Evolutionary conservation across 2,113 vertebrate species (phyloP), one percentile per base, ranked within the genome.

Genomic region (Cheilinus undulatus): DNA sequence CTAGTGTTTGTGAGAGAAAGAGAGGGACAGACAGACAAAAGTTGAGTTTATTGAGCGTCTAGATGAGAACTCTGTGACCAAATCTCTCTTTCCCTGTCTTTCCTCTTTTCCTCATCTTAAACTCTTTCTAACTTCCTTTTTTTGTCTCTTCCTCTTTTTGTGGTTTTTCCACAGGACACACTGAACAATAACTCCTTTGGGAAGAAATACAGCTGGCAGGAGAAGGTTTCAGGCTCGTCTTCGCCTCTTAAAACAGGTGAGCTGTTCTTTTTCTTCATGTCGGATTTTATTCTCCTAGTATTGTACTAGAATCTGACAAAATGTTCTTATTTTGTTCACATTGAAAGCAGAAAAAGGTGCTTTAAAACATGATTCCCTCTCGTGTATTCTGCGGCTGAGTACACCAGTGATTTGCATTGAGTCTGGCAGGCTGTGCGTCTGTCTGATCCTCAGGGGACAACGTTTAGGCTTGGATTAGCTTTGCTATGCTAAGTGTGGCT

Each of bases 181-280:
- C 86, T 99, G 86, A 99, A 99, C 92, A 99, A 99, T 92, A 99
- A 99, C 92, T 98, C 97, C 42, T 93, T 97, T 69, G 97, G 95
- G 72, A 99, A 99, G 94, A 99, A 99, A 85, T 97, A 96, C 96
- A 99, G 95, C 77, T 99, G 98, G 98, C 98, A 99, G 90, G 97
- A 99, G 76, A 96, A 97, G 69, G 96, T 99, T 74, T 98, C 97
- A 17, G 95, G 94, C 66, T 97, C 98, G 0, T 96, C 96, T 0
- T 98, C 97, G 9, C 97, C 98, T 7, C 94, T 97, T 20, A 98
- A 98, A 93, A 94, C 96, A 82, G 98, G 98, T 99, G 84, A 95
- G 95, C 89, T 49, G 10, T 53, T 45, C 34, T 15, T 50, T 45
- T 28, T 71, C 19, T 56, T 12, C 3, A n/a, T 13, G 19, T 5